These are phyloP conservation scores for Tetramorium simillimum DNA, from an alignment of 1,140 invertebrate species.

Conservation along the genomic window DNA sequence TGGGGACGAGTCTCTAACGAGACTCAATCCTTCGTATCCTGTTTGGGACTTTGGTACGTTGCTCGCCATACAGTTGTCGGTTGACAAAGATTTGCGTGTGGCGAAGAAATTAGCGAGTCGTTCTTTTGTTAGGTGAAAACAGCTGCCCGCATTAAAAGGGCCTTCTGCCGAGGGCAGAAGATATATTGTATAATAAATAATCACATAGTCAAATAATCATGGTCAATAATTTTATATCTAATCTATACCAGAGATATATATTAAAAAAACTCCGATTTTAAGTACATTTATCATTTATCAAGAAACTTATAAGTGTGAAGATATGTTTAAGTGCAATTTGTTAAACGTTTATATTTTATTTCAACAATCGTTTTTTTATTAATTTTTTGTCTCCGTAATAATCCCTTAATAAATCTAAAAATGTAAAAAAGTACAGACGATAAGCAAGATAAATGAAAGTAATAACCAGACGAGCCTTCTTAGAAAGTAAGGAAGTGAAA, in stretches of 20 bases:
- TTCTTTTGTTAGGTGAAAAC: slow-evolving; percentile 1
- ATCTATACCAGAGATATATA: not conserved
- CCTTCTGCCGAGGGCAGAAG: not conserved
- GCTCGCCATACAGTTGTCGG: slow-evolving; percentile 16
- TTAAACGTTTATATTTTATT: not conserved
- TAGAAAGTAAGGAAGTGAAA: slow-evolving; percentile 62
- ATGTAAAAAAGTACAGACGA: not conserved
- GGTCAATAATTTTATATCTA: not conserved
- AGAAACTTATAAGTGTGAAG: not conserved
- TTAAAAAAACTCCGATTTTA: not conserved
- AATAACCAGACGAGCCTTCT: slow-evolving; percentile 22
- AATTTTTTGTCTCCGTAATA: not conserved
- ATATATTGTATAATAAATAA: not conserved
- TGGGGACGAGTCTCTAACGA: slow-evolving; percentile 43
- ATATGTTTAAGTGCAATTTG: not conserved
- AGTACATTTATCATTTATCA: not conserved
- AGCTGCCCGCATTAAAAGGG: not conserved
- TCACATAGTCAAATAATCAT: not conserved
- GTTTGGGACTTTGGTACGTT: slow-evolving; percentile 44
- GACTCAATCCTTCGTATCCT: slow-evolving; percentile 58
- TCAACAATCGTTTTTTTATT: not conserved
- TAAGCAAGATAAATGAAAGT: slow-evolving; percentile 16
- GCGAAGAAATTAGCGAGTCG: slow-evolving; percentile 26
- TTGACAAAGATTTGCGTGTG: slow-evolving; percentile 35
- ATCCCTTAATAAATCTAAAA: not conserved